Evolutionary conservation across 2,797 vertebrate species (phyloP).

Genomic region (Percopsis omiscomaycus): DNA sequence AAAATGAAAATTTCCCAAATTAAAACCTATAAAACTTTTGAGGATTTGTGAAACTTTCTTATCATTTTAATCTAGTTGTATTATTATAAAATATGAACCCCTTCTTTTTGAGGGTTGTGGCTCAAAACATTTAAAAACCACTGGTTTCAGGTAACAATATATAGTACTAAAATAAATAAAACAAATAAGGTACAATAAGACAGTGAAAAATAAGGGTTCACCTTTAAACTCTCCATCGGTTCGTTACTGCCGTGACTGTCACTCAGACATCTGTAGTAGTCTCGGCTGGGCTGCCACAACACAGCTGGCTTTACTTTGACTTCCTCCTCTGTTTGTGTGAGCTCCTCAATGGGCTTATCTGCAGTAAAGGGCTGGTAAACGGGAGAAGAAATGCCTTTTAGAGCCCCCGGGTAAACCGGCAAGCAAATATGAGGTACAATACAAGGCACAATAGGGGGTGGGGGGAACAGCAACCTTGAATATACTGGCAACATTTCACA

Average conservation of each 20-base stretch:
- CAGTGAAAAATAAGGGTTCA: constrained; percentile 25
- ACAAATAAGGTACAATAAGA: background rate
- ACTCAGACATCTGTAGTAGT: constrained; percentile 77
- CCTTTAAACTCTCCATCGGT: constrained; percentile 78
- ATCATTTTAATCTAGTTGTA: too few species aligned
- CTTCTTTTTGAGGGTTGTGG: too few species aligned
- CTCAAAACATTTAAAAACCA: too few species aligned
- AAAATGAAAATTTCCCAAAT: too few species aligned
- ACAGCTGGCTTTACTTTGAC: constrained; percentile 55
- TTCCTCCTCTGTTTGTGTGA: constrained; percentile 48
- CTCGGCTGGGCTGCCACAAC: constrained; percentile 51
- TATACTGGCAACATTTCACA: constrained; percentile 58
- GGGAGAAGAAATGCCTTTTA: constrained; percentile 14
- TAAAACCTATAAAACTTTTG: too few species aligned
- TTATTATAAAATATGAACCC: too few species aligned
- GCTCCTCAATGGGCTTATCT: constrained; percentile 49
- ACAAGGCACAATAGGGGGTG: background rate
- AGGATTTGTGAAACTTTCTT: too few species aligned
- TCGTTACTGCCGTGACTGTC: constrained; percentile 37
- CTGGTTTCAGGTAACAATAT: constrained; percentile 5
- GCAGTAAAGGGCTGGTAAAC: constrained; percentile 32
- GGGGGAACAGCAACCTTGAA: constrained; percentile 33
- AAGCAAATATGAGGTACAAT: background rate
- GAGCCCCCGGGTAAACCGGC: constrained; percentile 6
- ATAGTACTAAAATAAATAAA: too few species aligned